Evolutionary conservation across 2,888 invertebrate species (phyloP).

Genomic region (Drosophila parthenogenetica): DNA sequence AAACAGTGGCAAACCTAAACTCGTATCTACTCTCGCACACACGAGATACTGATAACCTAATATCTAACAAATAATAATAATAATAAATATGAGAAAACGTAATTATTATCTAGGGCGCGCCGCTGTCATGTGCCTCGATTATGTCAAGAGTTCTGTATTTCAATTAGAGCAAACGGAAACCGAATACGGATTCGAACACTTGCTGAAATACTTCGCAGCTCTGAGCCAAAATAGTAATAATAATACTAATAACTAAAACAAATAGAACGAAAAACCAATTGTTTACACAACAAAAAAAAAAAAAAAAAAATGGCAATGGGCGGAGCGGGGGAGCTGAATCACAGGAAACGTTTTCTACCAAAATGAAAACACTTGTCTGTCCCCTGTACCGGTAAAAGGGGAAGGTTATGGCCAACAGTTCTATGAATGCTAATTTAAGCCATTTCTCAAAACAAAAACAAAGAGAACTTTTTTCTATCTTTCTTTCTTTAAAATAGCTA

Average conservation of each 20-base stretch:
- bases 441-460: slow-evolving; percentile 20
- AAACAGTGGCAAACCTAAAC: slow-evolving; percentile 32
- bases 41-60: slow-evolving; percentile 46
- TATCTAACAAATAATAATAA: slow-evolving; percentile 40
- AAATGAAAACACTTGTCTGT: slow-evolving; percentile 44
- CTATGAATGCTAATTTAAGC: slow-evolving; percentile 66
- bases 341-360: slow-evolving; percentile 37
- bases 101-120: slow-evolving; percentile 43
- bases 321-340: slow-evolving; percentile 1
- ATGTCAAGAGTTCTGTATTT: slow-evolving; percentile 25
- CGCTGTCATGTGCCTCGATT: slow-evolving; percentile 54
- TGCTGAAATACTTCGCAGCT: slow-evolving; percentile 9
- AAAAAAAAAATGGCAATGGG: background rate
- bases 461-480: slow-evolving; percentile 16
- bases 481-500: slow-evolving; percentile 46
- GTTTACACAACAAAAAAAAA: slow-evolving; percentile 73
- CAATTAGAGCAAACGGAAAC: slow-evolving; percentile 31
- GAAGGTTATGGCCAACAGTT: slow-evolving; percentile 43
- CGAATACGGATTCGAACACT: slow-evolving; percentile 22
- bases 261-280: slow-evolving; percentile 54
- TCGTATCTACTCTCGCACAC: slow-evolving; percentile 14
- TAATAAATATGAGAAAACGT: slow-evolving; percentile 7
- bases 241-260: slow-evolving; percentile 38
- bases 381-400: slow-evolving; percentile 18
- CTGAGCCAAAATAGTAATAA: background rate